These are phyloP conservation scores for Drosophila lini DNA, from an alignment of 1,140 invertebrate species.

Conservation along the genomic window DNA sequence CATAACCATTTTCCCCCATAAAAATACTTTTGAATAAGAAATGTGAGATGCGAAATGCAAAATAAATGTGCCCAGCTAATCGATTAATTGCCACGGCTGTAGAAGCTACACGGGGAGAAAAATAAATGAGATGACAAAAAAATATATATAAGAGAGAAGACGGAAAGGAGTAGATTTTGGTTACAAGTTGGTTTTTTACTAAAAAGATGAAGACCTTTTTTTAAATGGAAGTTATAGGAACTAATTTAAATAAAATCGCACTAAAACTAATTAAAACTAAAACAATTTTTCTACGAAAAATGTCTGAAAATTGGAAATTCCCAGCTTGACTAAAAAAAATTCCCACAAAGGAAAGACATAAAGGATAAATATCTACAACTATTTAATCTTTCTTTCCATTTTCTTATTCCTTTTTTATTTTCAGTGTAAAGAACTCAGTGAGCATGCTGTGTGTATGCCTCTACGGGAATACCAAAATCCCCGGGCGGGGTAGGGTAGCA, in stretches of 20 bases:
- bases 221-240: neutral
- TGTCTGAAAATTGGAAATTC: neutral
- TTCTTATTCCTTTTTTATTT: neutral
- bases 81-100: conserved; percentile 64
- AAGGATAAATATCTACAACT: neutral
- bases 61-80: conserved; percentile 45
- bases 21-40: conserved; percentile 28
- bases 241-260: too few species aligned
- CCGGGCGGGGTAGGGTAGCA: neutral
- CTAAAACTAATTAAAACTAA: too few species aligned
- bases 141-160: neutral
- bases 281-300: too few species aligned
- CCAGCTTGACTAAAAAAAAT: rapidly evolving
- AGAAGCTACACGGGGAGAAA: conserved; percentile 5
- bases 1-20: neutral
- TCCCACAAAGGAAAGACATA: neutral
- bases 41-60: conserved; percentile 25
- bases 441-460: conserved; percentile 1
- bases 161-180: neutral
- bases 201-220: neutral
- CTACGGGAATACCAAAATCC: conserved; percentile 18
- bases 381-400: neutral
- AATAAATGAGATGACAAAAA: neutral
- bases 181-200: neutral
- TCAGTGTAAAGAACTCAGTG: conserved; percentile 3